Evolutionary conservation across 64 coral and sea anemone genomes (phyloP), one percentile per base, ranked within the genome.

Genomic region (Acropora tenuis): DNA sequence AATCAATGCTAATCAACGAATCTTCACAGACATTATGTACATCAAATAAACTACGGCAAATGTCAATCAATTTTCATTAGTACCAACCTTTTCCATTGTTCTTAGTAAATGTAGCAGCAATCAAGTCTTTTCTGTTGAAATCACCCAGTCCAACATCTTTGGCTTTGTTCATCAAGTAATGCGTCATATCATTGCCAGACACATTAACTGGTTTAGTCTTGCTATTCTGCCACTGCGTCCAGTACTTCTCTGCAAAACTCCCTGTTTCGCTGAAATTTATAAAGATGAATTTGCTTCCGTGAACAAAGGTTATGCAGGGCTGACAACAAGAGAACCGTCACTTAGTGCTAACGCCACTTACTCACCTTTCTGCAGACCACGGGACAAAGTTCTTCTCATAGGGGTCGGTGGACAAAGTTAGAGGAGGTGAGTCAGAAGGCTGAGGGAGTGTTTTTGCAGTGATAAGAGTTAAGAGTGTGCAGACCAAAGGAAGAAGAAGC

Each of bases 381-480:
- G 94, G 92, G 12, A 95, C 89, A 20, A 15, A 17, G 50, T 99
- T 99, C 6, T 69, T 78, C 41, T 89, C 84, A 80, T 89, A 99
- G 73, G 78, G 58, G 55, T 86, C 87, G 1, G 94, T 78, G 15
- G 88, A 74, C 6, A 99, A 74, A 89, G 49, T 12, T 30, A 95
- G 86, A 9, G 94, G 49, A n/a, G 97, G 97, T 18, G 89, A 95
- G 71, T 99, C 97, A 1, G 77, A 71, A 1, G 94, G 94, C 69
- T 96, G 83, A 2, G 91, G 91, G 57, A 99, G 0, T 63, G 60
- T 94, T 88, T 94, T 93, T 1, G 94, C 97, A 43, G 69, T 90
- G 16, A 99, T 79, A 17, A 99, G 60, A 17, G 97, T 94, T 41
- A 96, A 73, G 11, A 99, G 91, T 0, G 94, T 99, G n/a, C 84